Evolutionary conservation across 2,797 vertebrate genomes (phyloP).

Genomic region (Numenius phaeopus): DNA sequence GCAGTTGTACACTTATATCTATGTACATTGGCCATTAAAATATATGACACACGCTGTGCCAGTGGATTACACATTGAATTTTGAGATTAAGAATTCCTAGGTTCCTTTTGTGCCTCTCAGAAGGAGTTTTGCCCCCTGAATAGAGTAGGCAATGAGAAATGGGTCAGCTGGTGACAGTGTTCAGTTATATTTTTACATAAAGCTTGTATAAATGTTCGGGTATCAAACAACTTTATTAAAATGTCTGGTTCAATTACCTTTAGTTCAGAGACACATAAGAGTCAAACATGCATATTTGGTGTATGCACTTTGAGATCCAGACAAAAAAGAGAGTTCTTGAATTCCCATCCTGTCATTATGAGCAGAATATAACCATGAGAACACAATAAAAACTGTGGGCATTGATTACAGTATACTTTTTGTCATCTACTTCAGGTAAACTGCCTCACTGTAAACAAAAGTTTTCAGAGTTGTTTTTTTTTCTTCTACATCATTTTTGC

Average conservation of each 20-base stretch:
- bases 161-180: constrained; percentile 26
- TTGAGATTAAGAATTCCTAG: constrained; percentile 62
- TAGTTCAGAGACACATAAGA: neutral
- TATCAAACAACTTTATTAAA: neutral
- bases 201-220: neutral
- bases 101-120: constrained; percentile 50
- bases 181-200: neutral
- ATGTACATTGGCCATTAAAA: constrained; percentile 32
- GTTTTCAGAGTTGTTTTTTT: neutral
- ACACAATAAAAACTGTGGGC: neutral
- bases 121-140: constrained; percentile 36
- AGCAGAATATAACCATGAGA: neutral
- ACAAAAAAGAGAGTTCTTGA: neutral
- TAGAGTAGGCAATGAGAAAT: constrained; percentile 13
- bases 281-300: neutral
- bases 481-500: neutral
- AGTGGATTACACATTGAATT: constrained; percentile 58
- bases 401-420: neutral
- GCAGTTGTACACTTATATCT: constrained; percentile 28
- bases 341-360: neutral
- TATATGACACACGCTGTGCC: constrained; percentile 32
- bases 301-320: neutral
- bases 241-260: neutral
- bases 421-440: neutral
- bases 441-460: neutral